phyloP scores from a whole-genome alignment of 2,797 vertebrate genomes.

The Choloepus didactylus region DNA sequence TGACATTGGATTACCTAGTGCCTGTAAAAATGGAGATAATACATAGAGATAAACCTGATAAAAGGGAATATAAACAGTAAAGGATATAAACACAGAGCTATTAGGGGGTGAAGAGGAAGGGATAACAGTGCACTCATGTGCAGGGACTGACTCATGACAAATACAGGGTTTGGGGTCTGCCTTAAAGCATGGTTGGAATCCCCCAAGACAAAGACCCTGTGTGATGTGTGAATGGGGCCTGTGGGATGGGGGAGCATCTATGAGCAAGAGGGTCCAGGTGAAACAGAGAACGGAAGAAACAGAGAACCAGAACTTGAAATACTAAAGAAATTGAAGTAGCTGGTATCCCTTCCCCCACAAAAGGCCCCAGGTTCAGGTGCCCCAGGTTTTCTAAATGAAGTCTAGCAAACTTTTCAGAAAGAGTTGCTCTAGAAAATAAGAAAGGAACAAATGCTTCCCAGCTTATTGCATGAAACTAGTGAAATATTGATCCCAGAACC shows the following conservation, averaged over 20 bases:
- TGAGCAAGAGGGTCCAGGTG: not conserved
- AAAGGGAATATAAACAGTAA: not conserved
- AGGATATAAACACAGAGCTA: not conserved
- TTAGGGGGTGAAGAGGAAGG: not conserved
- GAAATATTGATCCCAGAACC: conserved; percentile 27
- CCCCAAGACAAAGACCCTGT: not conserved
- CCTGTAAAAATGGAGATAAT: not conserved
- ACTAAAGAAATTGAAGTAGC: not conserved
- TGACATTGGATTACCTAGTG: not conserved
- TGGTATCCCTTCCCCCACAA: not conserved
- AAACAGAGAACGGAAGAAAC: not conserved
- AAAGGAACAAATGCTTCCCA: not conserved
- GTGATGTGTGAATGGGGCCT: not conserved
- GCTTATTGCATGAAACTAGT: conserved; percentile 6
- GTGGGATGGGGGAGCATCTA: not conserved
- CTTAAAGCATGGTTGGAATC: not conserved
- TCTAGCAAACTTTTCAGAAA: not conserved
- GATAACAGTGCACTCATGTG: not conserved
- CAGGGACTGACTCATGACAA: not conserved
- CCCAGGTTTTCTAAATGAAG: conserved; percentile 36
- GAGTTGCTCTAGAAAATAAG: not conserved
- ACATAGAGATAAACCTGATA: not conserved
- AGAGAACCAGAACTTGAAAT: not conserved
- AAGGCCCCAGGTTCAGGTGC: not conserved
- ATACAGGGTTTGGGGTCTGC: not conserved